Evolutionary conservation across 2,888 invertebrate species (phyloP).

Genomic region (Ormyrus pomaceus): DNA sequence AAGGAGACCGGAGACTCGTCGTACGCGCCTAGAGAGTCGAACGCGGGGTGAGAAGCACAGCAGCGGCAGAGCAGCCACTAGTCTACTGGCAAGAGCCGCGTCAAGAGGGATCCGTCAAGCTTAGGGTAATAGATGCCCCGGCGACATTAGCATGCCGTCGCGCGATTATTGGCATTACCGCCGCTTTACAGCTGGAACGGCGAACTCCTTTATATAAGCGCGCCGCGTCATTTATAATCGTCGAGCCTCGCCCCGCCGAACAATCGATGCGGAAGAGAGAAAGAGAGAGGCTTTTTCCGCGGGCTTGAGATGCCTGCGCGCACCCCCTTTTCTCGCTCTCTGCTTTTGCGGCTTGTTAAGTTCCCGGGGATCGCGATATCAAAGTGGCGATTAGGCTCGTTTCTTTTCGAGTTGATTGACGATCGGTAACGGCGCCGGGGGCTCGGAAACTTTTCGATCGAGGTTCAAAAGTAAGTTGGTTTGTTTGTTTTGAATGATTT

Average conservation of each 20-base stretch:
- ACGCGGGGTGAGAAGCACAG: neutral
- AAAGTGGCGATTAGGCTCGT: too few species aligned
- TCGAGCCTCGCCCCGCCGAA: conserved; percentile 35
- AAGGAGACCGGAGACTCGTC: neutral
- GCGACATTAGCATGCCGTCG: conserved; percentile 73
- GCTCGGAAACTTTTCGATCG: too few species aligned
- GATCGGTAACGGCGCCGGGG: too few species aligned
- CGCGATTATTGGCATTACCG: conserved; percentile 72
- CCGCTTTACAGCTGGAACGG: neutral
- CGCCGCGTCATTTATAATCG: conserved; percentile 52
- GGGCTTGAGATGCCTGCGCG: too few species aligned
- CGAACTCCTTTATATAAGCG: neutral
- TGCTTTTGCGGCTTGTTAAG: too few species aligned
- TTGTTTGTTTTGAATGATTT: too few species aligned
- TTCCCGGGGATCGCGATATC: too few species aligned
- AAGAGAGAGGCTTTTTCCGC: neutral
- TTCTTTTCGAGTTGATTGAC: too few species aligned
- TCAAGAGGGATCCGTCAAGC: conserved; percentile 73
- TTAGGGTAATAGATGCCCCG: conserved; percentile 74
- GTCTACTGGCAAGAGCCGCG: conserved; percentile 61
- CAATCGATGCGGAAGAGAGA: conserved; percentile 48
- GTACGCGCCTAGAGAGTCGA: conserved; percentile 1
- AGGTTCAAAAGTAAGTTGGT: too few species aligned
- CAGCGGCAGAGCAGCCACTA: neutral
- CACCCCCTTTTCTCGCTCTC: neutral